Percentiles rank a stretch among this genome's conserved stretches.
Conservation (phyloP, 1,140 invertebrate genomes). For the Leptinotarsa defecta region DNA sequence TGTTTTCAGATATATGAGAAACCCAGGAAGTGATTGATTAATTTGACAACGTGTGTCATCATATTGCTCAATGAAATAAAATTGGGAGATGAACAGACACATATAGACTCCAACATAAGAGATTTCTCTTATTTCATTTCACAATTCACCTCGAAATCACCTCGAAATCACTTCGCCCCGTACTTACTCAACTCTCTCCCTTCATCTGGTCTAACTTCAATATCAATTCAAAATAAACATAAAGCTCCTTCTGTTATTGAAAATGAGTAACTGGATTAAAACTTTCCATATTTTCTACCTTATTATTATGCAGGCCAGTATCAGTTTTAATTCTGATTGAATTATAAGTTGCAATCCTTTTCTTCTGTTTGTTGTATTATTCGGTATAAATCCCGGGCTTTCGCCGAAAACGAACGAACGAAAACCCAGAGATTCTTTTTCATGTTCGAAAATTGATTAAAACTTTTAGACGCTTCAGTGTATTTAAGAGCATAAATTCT, state of each 20-base stretch:
- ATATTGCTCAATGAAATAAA: no score
- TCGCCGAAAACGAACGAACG: conserved; percentile 3
- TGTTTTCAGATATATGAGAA: no score
- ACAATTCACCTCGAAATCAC: no score
- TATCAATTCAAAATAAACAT: conserved; percentile 21
- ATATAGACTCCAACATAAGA: no score
- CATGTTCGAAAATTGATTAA: conserved; percentile 55
- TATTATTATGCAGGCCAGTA: conserved; percentile 33
- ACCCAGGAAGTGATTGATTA: no score
- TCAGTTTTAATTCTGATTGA: conserved; percentile 33
- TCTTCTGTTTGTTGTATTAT: conserved; percentile 27
- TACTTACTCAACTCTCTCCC: background rate
- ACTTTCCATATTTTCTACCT: conserved; percentile 24
- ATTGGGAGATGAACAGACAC: no score
- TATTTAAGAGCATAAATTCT: conserved; percentile 56
- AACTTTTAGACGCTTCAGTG: conserved; percentile 52
- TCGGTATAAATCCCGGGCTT: conserved; percentile 4
- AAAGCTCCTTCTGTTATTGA: conserved; percentile 24
- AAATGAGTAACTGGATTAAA: conserved; percentile 28
- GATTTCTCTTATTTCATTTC: no score
- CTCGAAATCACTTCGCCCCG: no score
- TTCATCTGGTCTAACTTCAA: conserved; percentile 18
- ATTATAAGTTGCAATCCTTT: conserved; percentile 33
- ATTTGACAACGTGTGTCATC: no score
- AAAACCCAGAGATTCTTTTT: conserved; percentile 45